phyloP scores from a whole-genome alignment of 2,113 vertebrate genomes.

The Hemichromis elongatus region DNA sequence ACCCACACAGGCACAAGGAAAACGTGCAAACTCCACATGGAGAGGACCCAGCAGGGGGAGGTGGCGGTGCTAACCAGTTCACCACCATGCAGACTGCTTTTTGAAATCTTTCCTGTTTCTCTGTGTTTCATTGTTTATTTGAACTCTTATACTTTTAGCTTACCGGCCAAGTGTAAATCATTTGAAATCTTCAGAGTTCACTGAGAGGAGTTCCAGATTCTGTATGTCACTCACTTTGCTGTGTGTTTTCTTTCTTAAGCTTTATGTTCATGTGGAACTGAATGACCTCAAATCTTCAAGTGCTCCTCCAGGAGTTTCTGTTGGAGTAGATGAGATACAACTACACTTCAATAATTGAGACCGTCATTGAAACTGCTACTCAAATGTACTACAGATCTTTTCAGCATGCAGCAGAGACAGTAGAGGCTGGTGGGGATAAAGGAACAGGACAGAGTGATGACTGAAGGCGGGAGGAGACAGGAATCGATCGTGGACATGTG shows the following conservation, averaged over 20 bases:
- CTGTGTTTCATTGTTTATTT: neutral
- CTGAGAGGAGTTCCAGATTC: neutral
- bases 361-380: neutral
- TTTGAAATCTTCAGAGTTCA: neutral
- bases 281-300: neutral
- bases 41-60: neutral
- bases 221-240: neutral
- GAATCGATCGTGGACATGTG: constrained; percentile 45
- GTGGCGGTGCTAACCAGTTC: neutral
- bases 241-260: neutral
- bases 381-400: constrained; percentile 1
- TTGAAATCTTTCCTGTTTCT: neutral
- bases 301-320: neutral
- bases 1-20: neutral
- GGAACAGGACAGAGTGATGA: neutral
- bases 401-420: neutral
- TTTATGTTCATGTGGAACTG: neutral
- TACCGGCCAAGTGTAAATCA: neutral
- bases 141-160: neutral
- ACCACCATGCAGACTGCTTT: neutral
- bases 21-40: neutral
- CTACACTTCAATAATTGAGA: neutral
- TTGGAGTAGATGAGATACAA: neutral
- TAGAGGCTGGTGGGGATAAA: neutral
- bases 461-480: constrained; percentile 27